Evolutionary conservation across 1,140 invertebrate species (phyloP), one percentile per base, ranked within the genome.

Genomic region (Drosophila quadrilineata): DNA sequence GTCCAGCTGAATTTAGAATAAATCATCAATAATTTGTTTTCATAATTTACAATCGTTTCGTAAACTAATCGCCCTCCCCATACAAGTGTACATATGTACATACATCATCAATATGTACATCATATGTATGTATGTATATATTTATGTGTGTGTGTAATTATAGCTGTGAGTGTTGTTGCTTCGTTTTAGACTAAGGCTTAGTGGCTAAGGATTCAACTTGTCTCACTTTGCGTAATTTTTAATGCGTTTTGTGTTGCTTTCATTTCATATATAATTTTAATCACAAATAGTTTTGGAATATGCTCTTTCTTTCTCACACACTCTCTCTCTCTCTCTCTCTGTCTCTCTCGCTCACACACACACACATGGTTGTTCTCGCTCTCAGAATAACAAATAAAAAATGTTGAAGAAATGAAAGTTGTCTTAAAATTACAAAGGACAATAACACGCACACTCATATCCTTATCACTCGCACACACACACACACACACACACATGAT

Each of bases 241-340:
- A 82, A 80, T 75, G 75, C 65, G 40, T 41, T n/a, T 77, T 75
- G 71, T 80, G 64, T 82, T 68, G 46, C 60, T 82, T 75, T 62
- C 59, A 71, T 56, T 58, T 71, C 69, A 72, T 82, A 72, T 82
- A 76, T 82, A 82, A 76, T 77, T 76, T 69, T 84, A 85, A 84
- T 84, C 77, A 84, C 77, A 84, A 85, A 84, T 84, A 84, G 77
- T 84, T 84, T 84, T 84, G 77, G 77, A 84, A 84, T 84, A 84
- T 84, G 79, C 79, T 84, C 79, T 52, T 31, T 38, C 26, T 59
- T 31, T 31, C 53, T 40, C 33, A n/a, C 35, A 14, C 31, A 22
- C 43, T 19, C 33, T 52, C 26, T 46, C 24, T 49, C 14, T 5
- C 2, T 71, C 60, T 54, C 35, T 52, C 3, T 45, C 46, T 28